Base-by-base conservation (phyloP, 1,140 invertebrate genomes). In the Rhynchophorus ferrugineus region DNA sequence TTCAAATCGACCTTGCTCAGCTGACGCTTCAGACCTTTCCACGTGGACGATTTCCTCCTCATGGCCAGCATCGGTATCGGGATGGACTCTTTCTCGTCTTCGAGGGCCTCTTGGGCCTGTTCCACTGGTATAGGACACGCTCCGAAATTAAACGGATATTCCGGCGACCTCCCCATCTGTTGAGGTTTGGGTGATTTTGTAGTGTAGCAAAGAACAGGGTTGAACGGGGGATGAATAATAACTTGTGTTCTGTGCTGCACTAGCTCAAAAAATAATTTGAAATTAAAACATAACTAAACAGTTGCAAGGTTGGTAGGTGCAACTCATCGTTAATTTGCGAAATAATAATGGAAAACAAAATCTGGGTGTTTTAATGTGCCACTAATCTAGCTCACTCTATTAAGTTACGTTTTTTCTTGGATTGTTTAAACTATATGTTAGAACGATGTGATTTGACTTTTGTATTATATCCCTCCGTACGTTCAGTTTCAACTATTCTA, bases 1-100 rank as follows among this genome's bases (percentile, higher is more conserved):
- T 86, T 88, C 61, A 87, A 75, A 70, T 89, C 87, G 48, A 87
- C 85, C 70, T 80, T 85, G 51, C 82, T 85, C 56, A 89, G 75
- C 69, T 87, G 85, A 65, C 85, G 80, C 69, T 88, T 89, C 35
- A 89, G 74, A 47, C 76, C 78, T 69, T 81, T 84, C 81, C 82
- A 83, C 33, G 79, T 75, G 8, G 76, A 75, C 41, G 79, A 81
- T 62, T 79, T 80, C 33, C 80, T 71, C 54, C 75, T 65, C 41
- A 60, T 59, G 9, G 63, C 61, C 20, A 48, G 18, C 17, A 43
- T 24, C 1, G 38, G 37, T 18, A 39, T 42, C 3, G 60, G 62
- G 17, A 49, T 57, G 3, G 61, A 48, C 38, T 55, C 56, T 54
- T 42, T 61, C 14, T 61, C 63, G 39, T 64, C 62, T 49, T 66